Percentiles rank a stretch among this genome's conserved stretches.
Conservation (phyloP, 2,888 invertebrate species). For the Belgica antarctica region DNA sequence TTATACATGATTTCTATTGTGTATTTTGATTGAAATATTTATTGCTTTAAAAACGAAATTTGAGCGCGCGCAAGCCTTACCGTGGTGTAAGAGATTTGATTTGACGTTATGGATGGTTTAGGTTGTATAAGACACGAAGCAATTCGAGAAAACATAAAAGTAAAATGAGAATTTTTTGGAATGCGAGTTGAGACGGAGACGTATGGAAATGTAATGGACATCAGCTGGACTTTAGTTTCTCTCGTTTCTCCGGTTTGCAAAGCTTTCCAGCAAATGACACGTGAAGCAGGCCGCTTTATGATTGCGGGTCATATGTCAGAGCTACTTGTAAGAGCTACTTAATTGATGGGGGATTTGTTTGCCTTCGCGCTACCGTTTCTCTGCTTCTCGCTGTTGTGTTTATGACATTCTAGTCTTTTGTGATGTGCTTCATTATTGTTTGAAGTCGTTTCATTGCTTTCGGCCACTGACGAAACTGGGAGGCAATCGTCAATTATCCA, state of each 20-base stretch:
- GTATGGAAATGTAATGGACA: too few species aligned
- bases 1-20: conserved; percentile 24
- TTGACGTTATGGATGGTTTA: conserved; percentile 5
- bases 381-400: not conserved
- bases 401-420: not conserved
- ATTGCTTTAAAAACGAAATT: not conserved
- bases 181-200: too few species aligned
- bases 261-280: not conserved
- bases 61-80: not conserved
- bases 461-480: not conserved
- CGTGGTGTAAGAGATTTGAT: not conserved
- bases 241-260: too few species aligned
- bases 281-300: not conserved
- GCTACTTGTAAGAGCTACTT: conserved; percentile 8
- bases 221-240: not conserved
- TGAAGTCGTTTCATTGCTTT: not conserved
- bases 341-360: conserved; percentile 17
- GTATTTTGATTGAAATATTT: conserved; percentile 28
- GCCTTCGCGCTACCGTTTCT: conserved; percentile 1
- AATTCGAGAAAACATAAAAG: not conserved
- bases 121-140: not conserved
- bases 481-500: conserved; percentile 8
- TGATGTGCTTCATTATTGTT: not conserved
- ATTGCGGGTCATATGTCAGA: conserved; percentile 25
- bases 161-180: not conserved